Percentiles rank a stretch among this genome's conserved stretches.
Conservation (phyloP, 2,797 vertebrate species). For the Sebastes variabilis region DNA sequence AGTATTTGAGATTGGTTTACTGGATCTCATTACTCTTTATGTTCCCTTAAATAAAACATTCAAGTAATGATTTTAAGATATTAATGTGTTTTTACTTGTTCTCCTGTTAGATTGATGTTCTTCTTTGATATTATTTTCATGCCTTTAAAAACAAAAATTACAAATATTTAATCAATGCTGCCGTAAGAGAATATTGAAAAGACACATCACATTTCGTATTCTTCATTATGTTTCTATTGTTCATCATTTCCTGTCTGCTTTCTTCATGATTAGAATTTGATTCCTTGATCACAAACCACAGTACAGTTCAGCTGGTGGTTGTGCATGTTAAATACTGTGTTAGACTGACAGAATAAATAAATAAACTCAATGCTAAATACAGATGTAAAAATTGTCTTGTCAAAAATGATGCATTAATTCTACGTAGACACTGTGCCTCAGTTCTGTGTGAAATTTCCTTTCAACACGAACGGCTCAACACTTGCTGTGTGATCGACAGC, state of each 20-base stretch:
- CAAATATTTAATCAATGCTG: not conserved
- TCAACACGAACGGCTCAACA: not conserved
- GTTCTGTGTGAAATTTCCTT: conserved; percentile 5
- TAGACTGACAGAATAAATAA: conserved; percentile 1
- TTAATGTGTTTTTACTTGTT: not conserved
- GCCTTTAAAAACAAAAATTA: not conserved
- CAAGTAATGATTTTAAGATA: not conserved
- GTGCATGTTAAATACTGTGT: not conserved
- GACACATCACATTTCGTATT: not conserved
- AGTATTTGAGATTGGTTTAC: not conserved
- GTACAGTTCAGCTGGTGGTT: not conserved
- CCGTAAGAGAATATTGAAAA: not conserved
- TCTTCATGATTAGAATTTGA: conserved; percentile 6
- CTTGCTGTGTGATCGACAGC: conserved; percentile 38
- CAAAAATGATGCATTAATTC: conserved; percentile 4
- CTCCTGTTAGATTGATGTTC: not conserved
- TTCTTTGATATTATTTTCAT: not conserved
- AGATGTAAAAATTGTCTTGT: not conserved
- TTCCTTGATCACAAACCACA: conserved; percentile 6
- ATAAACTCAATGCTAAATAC: not conserved
- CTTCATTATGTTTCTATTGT: not conserved
- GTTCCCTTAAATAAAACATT: not conserved
- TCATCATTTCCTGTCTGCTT: conserved; percentile 8
- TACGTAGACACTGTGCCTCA: not conserved
- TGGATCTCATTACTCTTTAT: not conserved